phyloP scores from a whole-genome alignment of 2,797 vertebrate genomes.

The Sphenopsis melanotis region DNA sequence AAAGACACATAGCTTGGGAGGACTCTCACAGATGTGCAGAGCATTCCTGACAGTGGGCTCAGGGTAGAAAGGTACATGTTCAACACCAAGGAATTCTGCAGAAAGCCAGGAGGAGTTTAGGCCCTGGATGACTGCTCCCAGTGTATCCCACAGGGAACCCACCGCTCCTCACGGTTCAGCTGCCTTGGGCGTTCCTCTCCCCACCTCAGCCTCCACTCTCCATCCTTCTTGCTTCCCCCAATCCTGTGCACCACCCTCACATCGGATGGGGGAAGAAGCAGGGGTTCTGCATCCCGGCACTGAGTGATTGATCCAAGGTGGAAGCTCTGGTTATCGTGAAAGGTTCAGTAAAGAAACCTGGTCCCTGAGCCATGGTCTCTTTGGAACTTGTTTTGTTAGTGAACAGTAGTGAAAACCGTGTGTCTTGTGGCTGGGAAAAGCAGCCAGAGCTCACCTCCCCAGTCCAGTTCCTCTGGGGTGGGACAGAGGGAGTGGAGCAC shows the following conservation, averaged over 20 bases:
- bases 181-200: not conserved
- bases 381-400: not conserved
- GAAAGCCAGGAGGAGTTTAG: not conserved
- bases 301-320: not conserved
- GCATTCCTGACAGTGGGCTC: not conserved
- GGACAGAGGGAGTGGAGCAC: not conserved
- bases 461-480: not conserved
- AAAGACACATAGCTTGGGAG: not conserved
- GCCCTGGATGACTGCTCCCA: not conserved
- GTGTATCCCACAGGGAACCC: not conserved
- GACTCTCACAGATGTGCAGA: not conserved
- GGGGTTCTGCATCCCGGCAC: not conserved
- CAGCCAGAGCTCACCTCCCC: not conserved
- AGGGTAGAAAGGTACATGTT: not conserved
- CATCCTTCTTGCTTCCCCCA: slow-evolving; percentile 29
- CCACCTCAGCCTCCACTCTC: slow-evolving; percentile 15
- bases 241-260: not conserved
- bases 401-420: not conserved
- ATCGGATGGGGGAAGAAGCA: not conserved
- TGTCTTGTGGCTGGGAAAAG: not conserved
- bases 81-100: rapidly evolving
- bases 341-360: slow-evolving; percentile 38
- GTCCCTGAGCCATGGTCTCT: not conserved
- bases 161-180: not conserved
- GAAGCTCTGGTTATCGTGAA: not conserved